Evolutionary conservation across 2,888 invertebrate genomes (phyloP), one percentile per base, ranked within the genome.

Genomic region (Apomyelois bistriatella): DNA sequence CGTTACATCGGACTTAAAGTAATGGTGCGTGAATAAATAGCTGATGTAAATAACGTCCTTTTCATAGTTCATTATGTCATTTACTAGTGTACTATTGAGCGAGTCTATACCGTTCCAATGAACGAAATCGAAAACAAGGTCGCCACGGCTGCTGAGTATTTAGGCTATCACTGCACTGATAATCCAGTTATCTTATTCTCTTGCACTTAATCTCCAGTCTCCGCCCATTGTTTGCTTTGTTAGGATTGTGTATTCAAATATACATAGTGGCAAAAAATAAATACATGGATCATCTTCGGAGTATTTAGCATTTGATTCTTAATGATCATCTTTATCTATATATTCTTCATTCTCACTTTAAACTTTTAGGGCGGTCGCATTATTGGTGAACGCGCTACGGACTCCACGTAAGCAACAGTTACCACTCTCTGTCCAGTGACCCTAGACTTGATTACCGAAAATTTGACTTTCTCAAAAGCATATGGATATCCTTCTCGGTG

Each of bases 81-180:
- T 70, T 66, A 64, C 71, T 66, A 62, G 63, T 64, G 55, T 59
- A 61, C 62, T 64, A 74, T 70, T 72, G 64, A 72, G 63, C 70
- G 65, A 70, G 64, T 64, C 59, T 66, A 59, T 60, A 56, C 58
- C 55, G 56, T 58, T 57, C 66, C 68, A 66, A 60, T 60, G 64
- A 86, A 85, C 73, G 85, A 88, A 88, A 88, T 76, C 66, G 85
- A 87, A 87, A 85, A 79, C 86, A 86, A 88, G 87, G 88, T 78
- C 87, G 85, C 67, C 76, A 85, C 84, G 84, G 79, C 70, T 68
- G 58, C 60, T 82, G 78, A 68, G 71, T 80, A 86, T 88, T 85
- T 81, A 72, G 83, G 74, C 70, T 82, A 74, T 72, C 64, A 58
- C 57, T 64, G 56, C 60, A 69, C 68, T 68, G 68, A 59, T 68